A percentile compares a stretch with the other conserved stretches of the same genome.
Conservation (phyloP, 2,797 vertebrate genomes). For the Sternarchorhynchus goeldii region DNA sequence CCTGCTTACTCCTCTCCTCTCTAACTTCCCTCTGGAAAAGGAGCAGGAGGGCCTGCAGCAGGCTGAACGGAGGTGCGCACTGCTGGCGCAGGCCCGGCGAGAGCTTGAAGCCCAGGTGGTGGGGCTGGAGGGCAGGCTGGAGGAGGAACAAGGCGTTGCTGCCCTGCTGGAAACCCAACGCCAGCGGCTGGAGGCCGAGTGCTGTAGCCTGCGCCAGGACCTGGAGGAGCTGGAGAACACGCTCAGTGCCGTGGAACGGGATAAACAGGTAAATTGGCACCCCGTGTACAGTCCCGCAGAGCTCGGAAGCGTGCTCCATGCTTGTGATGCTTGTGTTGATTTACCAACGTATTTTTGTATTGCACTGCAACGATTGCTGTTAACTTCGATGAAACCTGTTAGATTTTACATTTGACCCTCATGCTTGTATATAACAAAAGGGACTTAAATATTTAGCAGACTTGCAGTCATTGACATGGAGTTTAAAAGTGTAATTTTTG, state of each 20-base stretch:
- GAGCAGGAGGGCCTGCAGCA: slow-evolving; percentile 72
- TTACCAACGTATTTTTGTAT: too few relatives aligned
- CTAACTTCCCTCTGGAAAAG: slow-evolving; percentile 54
- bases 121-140: slow-evolving; percentile 70
- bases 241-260: slow-evolving; percentile 64
- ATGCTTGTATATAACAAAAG: too few relatives aligned
- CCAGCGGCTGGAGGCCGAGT: slow-evolving; percentile 72
- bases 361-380: not conserved
- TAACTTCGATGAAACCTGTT: not conserved
- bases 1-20: slow-evolving; percentile 14
- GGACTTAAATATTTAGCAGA: too few relatives aligned
- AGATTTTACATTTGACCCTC: not conserved
- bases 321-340: not conserved
- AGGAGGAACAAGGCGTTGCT: slow-evolving; percentile 73
- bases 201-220: slow-evolving; percentile 70
- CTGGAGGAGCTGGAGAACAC: slow-evolving; percentile 73
- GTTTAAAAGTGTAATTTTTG: not conserved
- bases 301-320: not conserved
- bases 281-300: not conserved
- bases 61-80: slow-evolving; percentile 68
- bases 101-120: slow-evolving; percentile 74
- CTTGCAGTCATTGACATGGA: too few relatives aligned
- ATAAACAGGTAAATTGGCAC: slow-evolving; percentile 69
- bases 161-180: slow-evolving; percentile 68
- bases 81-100: slow-evolving; percentile 67